A percentile compares a stretch with the other conserved stretches of the same genome.
Conservation (phyloP, 2,888 invertebrate species). For the Myopa tessellatipennis region DNA sequence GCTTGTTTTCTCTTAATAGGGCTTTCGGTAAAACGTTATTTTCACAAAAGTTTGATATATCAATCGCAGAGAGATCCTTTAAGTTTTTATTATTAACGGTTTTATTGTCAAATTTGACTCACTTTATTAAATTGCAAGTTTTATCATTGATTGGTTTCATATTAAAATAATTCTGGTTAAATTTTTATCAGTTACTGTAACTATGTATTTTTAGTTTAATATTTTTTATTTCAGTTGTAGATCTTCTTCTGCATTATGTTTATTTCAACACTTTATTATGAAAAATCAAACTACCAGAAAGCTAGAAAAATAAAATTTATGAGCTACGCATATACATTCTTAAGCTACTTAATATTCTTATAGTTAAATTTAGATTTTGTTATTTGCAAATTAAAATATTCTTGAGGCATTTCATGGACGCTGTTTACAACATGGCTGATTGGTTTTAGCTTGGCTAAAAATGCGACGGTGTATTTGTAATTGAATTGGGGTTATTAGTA, state of each 20-base stretch:
- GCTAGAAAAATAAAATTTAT: conserved; percentile 22
- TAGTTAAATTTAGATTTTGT: background rate
- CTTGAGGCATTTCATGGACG: conserved; percentile 35
- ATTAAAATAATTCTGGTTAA: background rate
- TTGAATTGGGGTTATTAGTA: background rate
- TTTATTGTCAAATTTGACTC: conserved; percentile 35
- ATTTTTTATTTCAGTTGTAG: background rate
- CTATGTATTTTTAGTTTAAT: background rate
- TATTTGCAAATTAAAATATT: conserved; percentile 22
- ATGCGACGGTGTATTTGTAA: conserved; percentile 29
- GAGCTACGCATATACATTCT: background rate
- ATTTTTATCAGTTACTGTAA: background rate
- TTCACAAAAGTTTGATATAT: conserved; percentile 26
- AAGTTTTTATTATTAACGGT: conserved; percentile 5
- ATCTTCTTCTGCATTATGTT: background rate
- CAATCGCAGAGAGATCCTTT: conserved; percentile 24
- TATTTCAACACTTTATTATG: conserved; percentile 3
- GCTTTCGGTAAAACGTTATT: background rate
- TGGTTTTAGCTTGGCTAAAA: conserved; percentile 21
- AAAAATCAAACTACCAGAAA: conserved; percentile 8
- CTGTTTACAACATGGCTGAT: conserved; percentile 8
- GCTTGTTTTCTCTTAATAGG: conserved; percentile 9
- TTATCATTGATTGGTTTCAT: background rate
- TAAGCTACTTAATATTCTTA: background rate
- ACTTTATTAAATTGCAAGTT: conserved; percentile 21